These are phyloP conservation scores for Rhinichthys osculus DNA, from an alignment of 2,797 vertebrate species.

Conservation along the genomic window DNA sequence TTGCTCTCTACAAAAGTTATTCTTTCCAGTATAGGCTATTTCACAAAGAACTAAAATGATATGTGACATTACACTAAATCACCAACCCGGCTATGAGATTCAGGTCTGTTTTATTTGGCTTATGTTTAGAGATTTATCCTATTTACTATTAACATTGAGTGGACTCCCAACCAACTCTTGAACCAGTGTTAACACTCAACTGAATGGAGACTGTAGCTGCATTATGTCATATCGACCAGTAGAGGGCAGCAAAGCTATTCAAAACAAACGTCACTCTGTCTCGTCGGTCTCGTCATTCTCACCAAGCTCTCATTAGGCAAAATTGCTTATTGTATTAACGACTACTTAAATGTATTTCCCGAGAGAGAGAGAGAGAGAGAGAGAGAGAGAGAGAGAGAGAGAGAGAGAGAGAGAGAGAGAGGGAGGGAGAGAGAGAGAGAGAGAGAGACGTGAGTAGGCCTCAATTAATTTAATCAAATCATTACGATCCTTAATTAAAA, in stretches of 20 bases:
- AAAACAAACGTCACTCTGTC: background rate
- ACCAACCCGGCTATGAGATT: background rate
- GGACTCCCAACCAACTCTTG: background rate
- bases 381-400: too few species aligned
- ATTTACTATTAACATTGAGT: background rate
- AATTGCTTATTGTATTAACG: background rate
- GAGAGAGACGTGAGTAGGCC: background rate
- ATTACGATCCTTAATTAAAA: background rate
- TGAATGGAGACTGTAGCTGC: background rate
- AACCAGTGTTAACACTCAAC: background rate
- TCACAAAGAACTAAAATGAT: background rate
- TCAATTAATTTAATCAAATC: background rate
- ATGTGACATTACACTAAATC: background rate
- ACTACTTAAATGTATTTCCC: too few species aligned
- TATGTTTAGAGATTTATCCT: background rate
- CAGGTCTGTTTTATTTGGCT: background rate
- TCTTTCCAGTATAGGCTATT: background rate
- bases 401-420: too few species aligned
- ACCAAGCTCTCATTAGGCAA: background rate
- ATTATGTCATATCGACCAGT: slow-evolving; percentile 12
- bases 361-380: too few species aligned
- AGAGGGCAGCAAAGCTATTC: slow-evolving; percentile 43
- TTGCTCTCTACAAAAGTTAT: background rate
- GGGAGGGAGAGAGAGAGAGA: too few species aligned
- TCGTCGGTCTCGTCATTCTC: too few species aligned